phyloP scores from a whole-genome alignment of 2,113 vertebrate species.

The Emberiza fucata region DNA sequence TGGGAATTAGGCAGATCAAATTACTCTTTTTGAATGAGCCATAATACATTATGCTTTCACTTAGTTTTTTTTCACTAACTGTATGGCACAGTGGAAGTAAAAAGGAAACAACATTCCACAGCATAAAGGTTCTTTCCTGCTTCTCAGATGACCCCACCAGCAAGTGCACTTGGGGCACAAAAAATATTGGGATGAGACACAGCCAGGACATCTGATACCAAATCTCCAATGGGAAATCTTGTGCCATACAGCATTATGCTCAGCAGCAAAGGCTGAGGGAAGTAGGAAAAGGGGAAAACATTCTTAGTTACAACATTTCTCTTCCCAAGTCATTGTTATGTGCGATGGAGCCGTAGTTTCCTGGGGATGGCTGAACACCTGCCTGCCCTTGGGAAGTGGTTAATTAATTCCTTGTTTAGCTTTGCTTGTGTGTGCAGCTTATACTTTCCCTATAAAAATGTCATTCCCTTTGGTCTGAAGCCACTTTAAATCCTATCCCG shows the following conservation, averaged over 20 bases:
- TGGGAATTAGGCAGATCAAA: not conserved
- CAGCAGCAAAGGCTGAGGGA: not conserved
- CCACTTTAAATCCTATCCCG: not conserved
- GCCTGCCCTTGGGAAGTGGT: not conserved
- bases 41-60: not conserved
- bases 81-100: not conserved
- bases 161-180: not conserved
- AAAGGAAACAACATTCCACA: not conserved
- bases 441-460: not conserved
- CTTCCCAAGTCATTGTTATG: not conserved
- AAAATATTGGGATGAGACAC: not conserved
- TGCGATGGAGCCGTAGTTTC: not conserved
- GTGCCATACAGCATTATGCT: too few species aligned
- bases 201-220: not conserved
- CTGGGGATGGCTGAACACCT: not conserved
- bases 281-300: not conserved
- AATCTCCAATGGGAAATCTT: not conserved
- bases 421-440: not conserved
- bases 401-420: not conserved
- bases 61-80: not conserved
- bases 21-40: not conserved
- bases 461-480: not conserved
- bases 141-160: not conserved
- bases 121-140: not conserved
- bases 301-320: not conserved